Base-by-base conservation (phyloP, 1,140 invertebrate genomes). In the Maconellicoccus hirsutus region DNA sequence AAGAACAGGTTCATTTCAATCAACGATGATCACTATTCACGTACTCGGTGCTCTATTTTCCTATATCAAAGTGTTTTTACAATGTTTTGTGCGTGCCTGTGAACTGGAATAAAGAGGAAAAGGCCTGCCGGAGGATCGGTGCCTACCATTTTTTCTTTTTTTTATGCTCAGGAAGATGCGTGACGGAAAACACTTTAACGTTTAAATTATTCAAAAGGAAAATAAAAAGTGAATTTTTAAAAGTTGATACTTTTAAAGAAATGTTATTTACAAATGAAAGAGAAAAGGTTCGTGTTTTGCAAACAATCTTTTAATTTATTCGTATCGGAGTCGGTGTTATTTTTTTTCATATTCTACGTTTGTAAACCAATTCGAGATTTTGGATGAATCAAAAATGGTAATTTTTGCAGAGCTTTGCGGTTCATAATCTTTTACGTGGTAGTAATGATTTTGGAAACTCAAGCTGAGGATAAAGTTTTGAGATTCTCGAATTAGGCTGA, bases 11-110 rank as follows among this genome's bases (percentile, higher is more conserved):
- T 52, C 12, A 52, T 33, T 33, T 52, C 42, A 52, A 52, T 52
- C 42, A 16, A 52, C 12, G n/a, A 19, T 52, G 16, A 52, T 52
- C n/a, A 16, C n/a, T 52, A 52, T 52, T 14, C 42, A 16, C 42
- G 42, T 52, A 52, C n/a, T 52, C 42, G 42, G 42, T 52, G n/a
- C 42, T 52, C n/a, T 52, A 52, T 52, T 52, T 52, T 52, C n/a
- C 6, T 52, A 52, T 19, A 52, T 52, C 42, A 52, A 52, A 52
- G n/a, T 52, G 42, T 16, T 52, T n/a, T 52, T 52, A 16, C 6
- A 52, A 52, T 52, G 42, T 52, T 52, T 52, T 52, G 42, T 52
- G 42, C 42, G 42, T 52, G 42, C 42, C 42, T 16, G 16, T 19
- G 42, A 52, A 52, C 42, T 52, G n/a, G 29, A 33, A 33, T 33